phyloP scores from a whole-genome alignment of 2,888 invertebrate species.

The Pimpla rufipes region DNA sequence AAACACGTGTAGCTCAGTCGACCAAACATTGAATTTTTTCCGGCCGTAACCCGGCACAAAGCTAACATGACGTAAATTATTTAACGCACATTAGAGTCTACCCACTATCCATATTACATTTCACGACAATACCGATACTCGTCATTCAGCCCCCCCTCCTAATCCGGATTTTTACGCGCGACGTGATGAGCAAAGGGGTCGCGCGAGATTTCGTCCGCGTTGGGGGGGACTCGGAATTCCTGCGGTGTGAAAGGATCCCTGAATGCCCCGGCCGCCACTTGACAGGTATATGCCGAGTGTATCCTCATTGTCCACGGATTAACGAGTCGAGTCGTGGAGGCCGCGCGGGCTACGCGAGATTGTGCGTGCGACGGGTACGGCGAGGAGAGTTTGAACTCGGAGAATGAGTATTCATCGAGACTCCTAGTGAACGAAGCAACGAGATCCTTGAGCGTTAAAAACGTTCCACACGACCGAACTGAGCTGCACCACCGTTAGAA shows the following conservation, averaged over 20 bases:
- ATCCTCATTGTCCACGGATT: conserved; percentile 81
- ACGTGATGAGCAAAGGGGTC: conserved; percentile 42
- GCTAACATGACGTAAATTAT: conserved; percentile 12
- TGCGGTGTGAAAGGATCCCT: conserved; percentile 69
- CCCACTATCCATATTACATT: conserved; percentile 21
- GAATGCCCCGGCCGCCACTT: conserved; percentile 72
- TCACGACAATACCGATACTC: conserved; percentile 16
- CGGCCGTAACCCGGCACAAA: background rate
- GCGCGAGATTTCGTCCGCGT: conserved; percentile 38
- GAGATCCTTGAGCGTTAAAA: conserved; percentile 47
- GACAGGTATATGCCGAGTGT: conserved; percentile 71
- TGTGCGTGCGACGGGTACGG: conserved; percentile 43
- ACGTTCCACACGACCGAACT: conserved; percentile 25
- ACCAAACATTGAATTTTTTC: background rate
- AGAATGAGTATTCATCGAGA: conserved; percentile 62
- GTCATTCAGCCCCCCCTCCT: conserved; percentile 54
- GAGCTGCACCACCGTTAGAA: background rate
- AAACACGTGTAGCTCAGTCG: too few relatives aligned
- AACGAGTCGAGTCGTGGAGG: conserved; percentile 69
- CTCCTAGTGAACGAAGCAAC: conserved; percentile 29
- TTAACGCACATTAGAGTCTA: background rate
- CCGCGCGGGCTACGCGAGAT: conserved; percentile 10
- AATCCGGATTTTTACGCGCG: conserved; percentile 57
- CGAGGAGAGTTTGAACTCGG: conserved; percentile 22
- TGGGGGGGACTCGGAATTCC: conserved; percentile 64